phyloP scores from a whole-genome alignment of 2,888 invertebrate genomes.

The Andrena bicolor region DNA sequence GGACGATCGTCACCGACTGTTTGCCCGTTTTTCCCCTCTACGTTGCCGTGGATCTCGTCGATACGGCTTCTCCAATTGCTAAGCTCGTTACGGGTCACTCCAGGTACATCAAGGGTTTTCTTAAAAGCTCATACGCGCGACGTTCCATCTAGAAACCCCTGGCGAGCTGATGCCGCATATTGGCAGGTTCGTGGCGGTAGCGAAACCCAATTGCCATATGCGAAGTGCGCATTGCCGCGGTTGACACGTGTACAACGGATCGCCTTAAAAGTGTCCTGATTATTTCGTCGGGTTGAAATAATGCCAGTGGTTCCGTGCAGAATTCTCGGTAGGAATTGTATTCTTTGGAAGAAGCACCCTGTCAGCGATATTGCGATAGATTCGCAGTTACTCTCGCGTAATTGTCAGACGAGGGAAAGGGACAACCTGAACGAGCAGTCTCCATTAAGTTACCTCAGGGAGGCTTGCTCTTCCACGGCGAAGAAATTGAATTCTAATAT shows the following conservation, averaged over 20 bases:
- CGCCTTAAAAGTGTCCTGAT: not conserved
- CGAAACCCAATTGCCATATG: not conserved
- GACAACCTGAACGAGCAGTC: slow-evolving; percentile 6
- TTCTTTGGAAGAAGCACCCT: no score
- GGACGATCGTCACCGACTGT: slow-evolving; percentile 60
- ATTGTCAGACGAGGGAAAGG: slow-evolving; percentile 14
- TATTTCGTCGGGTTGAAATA: no score
- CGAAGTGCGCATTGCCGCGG: not conserved
- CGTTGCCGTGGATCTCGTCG: slow-evolving; percentile 48
- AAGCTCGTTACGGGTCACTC: slow-evolving; percentile 79
- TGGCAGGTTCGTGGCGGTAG: not conserved
- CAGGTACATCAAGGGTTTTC: slow-evolving; percentile 71
- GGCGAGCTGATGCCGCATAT: not conserved
- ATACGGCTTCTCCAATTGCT: slow-evolving; percentile 76
- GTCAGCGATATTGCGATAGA: not conserved
- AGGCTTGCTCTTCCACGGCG: slow-evolving; percentile 69
- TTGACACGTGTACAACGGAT: not conserved
- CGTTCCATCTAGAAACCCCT: slow-evolving; percentile 18
- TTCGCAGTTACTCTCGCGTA: not conserved
- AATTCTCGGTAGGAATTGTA: no score
- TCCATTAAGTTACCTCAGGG: slow-evolving; percentile 57
- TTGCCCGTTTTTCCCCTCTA: slow-evolving; percentile 56
- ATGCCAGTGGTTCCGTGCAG: no score
- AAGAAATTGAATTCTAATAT: slow-evolving; percentile 77
- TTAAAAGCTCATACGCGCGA: slow-evolving; percentile 29